Percentiles rank a stretch among this genome's conserved stretches.
Conservation (phyloP, 2,797 vertebrate genomes). For the Notamacropus eugenii region DNA sequence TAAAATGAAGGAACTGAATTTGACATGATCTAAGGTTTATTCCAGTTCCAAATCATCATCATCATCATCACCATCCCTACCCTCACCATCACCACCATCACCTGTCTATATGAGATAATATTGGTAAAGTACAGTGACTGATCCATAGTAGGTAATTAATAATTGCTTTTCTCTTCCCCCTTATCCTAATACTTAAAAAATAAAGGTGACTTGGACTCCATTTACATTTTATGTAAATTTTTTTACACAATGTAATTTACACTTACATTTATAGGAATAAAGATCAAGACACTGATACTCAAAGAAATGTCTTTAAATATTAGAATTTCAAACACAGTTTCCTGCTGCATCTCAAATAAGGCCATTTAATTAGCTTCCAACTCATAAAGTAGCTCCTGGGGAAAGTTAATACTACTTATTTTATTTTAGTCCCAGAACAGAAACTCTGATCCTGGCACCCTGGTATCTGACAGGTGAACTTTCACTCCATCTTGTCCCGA, state of each 20-base stretch:
- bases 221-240: neutral
- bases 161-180: neutral
- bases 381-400: neutral
- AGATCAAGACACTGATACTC: neutral
- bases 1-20: neutral
- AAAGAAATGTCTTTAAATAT: neutral
- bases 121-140: neutral
- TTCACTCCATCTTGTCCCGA: neutral
- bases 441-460: neutral
- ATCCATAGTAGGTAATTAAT: neutral
- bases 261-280: neutral
- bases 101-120: neutral
- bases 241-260: neutral
- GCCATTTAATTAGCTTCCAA: neutral
- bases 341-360: neutral
- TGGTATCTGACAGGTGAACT: neutral
- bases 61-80: neutral
- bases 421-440: neutral
- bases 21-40: neutral
- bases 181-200: neutral
- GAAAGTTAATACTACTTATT: neutral
- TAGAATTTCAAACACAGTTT: neutral
- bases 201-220: neutral
- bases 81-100: neutral
- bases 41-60: neutral